A percentile compares a stretch with the other conserved stretches of the same genome.
Evolutionary conservation across 2,113 vertebrate species (phyloP).

Genomic region (Cyrtonyx montezumae): DNA sequence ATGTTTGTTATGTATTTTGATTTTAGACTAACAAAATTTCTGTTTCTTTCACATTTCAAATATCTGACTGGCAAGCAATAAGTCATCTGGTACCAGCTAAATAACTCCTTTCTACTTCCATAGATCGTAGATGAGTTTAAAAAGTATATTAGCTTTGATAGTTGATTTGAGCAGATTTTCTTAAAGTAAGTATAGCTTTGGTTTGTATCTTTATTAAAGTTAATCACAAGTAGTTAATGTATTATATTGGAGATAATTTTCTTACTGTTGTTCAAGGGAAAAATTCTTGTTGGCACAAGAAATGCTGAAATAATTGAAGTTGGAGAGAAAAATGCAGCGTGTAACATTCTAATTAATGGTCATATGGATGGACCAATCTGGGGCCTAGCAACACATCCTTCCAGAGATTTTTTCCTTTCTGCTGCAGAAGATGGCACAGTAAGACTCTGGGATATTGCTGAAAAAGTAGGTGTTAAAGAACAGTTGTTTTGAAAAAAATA

Average conservation of each 20-base stretch:
- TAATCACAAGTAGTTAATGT: not conserved
- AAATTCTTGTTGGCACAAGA: slow-evolving; percentile 94
- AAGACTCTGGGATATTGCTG: slow-evolving; percentile 94
- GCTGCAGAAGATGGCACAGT: slow-evolving; percentile 96
- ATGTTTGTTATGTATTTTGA: not conserved
- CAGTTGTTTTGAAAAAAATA: not conserved
- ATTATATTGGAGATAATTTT: not conserved
- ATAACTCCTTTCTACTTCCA: not conserved
- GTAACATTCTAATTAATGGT: slow-evolving; percentile 93
- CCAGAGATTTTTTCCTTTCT: slow-evolving; percentile 93
- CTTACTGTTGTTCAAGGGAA: slow-evolving; percentile 81
- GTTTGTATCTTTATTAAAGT: not conserved
- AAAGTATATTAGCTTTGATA: not conserved
- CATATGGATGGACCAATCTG: slow-evolving; percentile 96
- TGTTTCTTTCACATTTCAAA: not conserved
- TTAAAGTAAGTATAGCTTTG: not conserved
- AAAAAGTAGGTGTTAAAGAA: slow-evolving; percentile 83
- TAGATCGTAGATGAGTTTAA: not conserved
- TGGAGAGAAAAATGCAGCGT: slow-evolving; percentile 96
- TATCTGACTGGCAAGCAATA: not conserved
- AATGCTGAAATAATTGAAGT: slow-evolving; percentile 98
- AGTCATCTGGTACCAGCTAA: not conserved
- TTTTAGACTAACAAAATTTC: not conserved
- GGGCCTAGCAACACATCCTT: slow-evolving; percentile 92
- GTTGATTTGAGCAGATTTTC: not conserved